Evolutionary conservation across 2,797 vertebrate genomes (phyloP), one percentile per base, ranked within the genome.

Genomic region (Poecilia wingei): DNA sequence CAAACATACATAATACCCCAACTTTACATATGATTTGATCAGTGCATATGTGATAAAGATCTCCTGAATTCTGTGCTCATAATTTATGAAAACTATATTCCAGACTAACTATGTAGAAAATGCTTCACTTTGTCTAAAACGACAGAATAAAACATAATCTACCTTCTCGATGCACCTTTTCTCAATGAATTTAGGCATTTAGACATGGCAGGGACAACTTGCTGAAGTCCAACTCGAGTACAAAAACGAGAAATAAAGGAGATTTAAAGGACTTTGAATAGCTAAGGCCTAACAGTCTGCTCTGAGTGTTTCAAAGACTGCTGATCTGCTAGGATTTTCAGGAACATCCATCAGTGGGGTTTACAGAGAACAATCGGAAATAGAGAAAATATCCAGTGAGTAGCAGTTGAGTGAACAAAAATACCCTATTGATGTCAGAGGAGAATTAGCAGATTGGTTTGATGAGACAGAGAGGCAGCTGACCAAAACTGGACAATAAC

Each of bases 261-360:
- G 68, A 70, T 70, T 46, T 70, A 46, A 46, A 28, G 25, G 68
- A 70, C 68, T 70, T 46, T 70, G 41, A 70, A 70, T n/a, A 70
- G 22, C 12, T n/a, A 33, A 25, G 22, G 39, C 39, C 66, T 69
- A 41, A 69, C 41, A n/a, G 41, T 43, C 25, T 45, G 4, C 10
- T 70, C 12, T 46, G 68, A 45, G 41, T 22, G 3, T 70, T 28
- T 70, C 68, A 70, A 25, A 70, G 25, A 46, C 41, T n/a, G 41
- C 25, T 46, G 64, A 41, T 68, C 64, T 41, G 33, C 4, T 25
- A 22, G 68, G 68, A 70, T 45, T 70, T 45, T 70, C 68, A 70
- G 39, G 68, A 39, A 45, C n/a, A 70, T 46, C 68, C 6, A 45
- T 28, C 43, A 45, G 22, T 28, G 25, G 22, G 68, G 68, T 46